Evolutionary conservation across 2,797 vertebrate genomes (phyloP).

Genomic region (Antennarius maculatus): DNA sequence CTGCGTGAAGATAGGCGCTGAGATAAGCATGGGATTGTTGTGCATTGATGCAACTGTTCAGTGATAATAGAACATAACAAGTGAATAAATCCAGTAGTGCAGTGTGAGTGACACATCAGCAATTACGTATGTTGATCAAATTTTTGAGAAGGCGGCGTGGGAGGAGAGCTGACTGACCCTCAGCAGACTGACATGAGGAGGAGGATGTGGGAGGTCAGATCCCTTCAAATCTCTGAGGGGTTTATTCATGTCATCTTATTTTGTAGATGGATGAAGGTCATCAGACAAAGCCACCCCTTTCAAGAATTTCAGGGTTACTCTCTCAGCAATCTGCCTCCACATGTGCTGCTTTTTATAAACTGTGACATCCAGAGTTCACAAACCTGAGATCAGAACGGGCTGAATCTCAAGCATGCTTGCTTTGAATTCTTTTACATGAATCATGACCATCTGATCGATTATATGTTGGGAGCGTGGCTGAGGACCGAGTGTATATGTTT

Average conservation of each 20-base stretch:
- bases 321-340: slow-evolving; percentile 4
- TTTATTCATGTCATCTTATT: slow-evolving; percentile 2
- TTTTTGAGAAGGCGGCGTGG: slow-evolving; percentile 13
- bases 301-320: background rate
- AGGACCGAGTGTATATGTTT: slow-evolving; percentile 33
- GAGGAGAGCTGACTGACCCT: slow-evolving; percentile 22
- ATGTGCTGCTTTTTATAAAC: slow-evolving; percentile 1
- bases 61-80: slow-evolving; percentile 26
- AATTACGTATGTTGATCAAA: slow-evolving; percentile 29
- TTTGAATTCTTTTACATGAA: background rate
- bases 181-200: slow-evolving; percentile 24
- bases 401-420: slow-evolving; percentile 17
- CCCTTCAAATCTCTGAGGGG: background rate
- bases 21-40: slow-evolving; percentile 65
- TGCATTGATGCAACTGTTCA: slow-evolving; percentile 44
- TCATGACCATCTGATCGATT: slow-evolving; percentile 1
- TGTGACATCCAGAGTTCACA: background rate
- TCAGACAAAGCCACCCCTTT: background rate
- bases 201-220: background rate
- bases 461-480: slow-evolving; percentile 1
- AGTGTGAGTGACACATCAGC: slow-evolving; percentile 5
- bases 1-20: slow-evolving; percentile 57
- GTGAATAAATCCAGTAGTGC: background rate
- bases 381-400: background rate
- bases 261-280: background rate